Conservation (phyloP, 2,888 invertebrate genomes). For the Idaea dimidiata region DNA sequence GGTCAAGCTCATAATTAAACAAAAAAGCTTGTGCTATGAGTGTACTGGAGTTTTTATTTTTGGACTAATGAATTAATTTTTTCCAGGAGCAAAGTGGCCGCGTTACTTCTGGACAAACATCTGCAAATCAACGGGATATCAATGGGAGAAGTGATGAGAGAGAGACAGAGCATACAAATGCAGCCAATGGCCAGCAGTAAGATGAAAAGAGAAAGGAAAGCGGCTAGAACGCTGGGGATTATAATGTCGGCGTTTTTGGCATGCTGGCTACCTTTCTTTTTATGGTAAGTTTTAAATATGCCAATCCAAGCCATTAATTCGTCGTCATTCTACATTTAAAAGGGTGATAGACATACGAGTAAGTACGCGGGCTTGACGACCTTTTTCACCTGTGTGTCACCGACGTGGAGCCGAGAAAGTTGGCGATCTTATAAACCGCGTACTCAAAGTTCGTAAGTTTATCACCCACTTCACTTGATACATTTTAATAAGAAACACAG, state of each 20-base stretch:
- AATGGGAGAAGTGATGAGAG: slow-evolving; percentile 81
- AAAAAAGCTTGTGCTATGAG: too few species aligned
- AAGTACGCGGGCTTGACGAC: too few species aligned
- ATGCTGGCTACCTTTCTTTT: slow-evolving; percentile 97
- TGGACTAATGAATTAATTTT: not conserved
- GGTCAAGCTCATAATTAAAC: too few species aligned
- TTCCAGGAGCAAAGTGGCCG: slow-evolving; percentile 92
- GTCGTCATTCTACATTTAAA: too few species aligned
- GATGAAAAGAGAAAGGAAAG: slow-evolving; percentile 94
- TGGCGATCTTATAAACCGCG: too few species aligned
- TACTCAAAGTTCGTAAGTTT: too few species aligned
- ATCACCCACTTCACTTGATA: too few species aligned
- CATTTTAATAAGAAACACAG: too few species aligned
- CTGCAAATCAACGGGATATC: slow-evolving; percentile 94
- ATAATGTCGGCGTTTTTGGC: slow-evolving; percentile 97
- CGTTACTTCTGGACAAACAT: slow-evolving; percentile 91
- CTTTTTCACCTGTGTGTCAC: too few species aligned
- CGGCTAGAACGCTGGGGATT: slow-evolving; percentile 96
- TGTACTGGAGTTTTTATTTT: not conserved
- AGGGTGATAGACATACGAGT: too few species aligned
- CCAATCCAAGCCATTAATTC: too few species aligned
- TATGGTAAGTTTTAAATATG: slow-evolving; percentile 83
- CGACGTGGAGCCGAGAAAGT: too few species aligned
- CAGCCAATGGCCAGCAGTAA: slow-evolving; percentile 90
- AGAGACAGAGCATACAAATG: slow-evolving; percentile 84